These are phyloP conservation scores for Varroa destructor DNA, from an alignment of 1,140 invertebrate species.

Conservation along the genomic window DNA sequence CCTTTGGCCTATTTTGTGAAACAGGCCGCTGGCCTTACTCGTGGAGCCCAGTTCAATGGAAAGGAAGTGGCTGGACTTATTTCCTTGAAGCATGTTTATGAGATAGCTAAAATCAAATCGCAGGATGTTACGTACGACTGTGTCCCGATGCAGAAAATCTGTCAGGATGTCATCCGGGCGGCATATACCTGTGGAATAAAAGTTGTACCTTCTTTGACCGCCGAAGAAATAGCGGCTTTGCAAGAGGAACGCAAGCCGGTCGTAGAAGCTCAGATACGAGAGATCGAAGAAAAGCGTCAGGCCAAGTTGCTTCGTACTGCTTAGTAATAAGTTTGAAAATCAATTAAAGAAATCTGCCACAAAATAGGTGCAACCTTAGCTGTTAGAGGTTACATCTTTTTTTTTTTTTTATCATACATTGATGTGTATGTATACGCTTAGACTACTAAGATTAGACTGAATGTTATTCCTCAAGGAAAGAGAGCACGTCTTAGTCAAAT, in stretches of 20 bases:
- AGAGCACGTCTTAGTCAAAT: no score
- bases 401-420: no score
- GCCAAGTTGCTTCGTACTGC: slow-evolving; percentile 61
- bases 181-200: slow-evolving; percentile 69
- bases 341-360: no score
- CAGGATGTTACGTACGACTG: slow-evolving; percentile 62
- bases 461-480: no score
- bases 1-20: slow-evolving; percentile 73
- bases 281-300: slow-evolving; percentile 70
- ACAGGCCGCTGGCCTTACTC: slow-evolving; percentile 79
- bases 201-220: slow-evolving; percentile 64
- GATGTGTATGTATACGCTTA: no score
- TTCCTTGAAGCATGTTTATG: slow-evolving; percentile 90
- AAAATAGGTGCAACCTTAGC: no score
- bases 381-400: no score
- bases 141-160: slow-evolving; percentile 58
- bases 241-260: slow-evolving; percentile 58
- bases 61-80: slow-evolving; percentile 66
- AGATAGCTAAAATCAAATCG: slow-evolving; percentile 89
- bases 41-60: slow-evolving; percentile 47
- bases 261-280: slow-evolving; percentile 58
- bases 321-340: no score
- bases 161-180: slow-evolving; percentile 58
- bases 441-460: no score
- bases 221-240: slow-evolving; percentile 69